Conservation (phyloP, 92 coral and sea anemone genomes). For the Anthopleura xanthogrammica region DNA sequence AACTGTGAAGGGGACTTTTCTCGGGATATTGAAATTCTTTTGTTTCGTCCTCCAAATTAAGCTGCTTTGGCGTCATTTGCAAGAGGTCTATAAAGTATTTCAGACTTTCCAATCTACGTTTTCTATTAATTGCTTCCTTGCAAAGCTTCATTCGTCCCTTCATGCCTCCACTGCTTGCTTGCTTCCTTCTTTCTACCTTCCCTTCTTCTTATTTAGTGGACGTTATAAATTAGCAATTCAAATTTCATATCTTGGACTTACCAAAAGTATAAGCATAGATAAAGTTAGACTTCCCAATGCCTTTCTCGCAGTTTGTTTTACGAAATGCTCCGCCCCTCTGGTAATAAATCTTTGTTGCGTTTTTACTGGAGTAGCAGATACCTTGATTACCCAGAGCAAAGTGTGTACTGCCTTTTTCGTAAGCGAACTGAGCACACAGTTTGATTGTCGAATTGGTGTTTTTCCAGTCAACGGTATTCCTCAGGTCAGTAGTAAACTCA, state of each 20-base stretch:
- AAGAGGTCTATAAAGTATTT: no score
- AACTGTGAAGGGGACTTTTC: no score
- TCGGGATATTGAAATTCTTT: no score
- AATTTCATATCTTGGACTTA: neutral
- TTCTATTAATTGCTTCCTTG: no score
- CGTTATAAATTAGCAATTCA: no score
- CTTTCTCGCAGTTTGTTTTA: neutral
- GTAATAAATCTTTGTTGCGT: neutral
- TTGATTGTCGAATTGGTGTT: neutral
- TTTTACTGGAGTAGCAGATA: neutral
- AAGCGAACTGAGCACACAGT: neutral
- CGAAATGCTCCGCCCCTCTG: neutral
- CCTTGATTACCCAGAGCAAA: neutral
- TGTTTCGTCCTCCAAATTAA: no score
- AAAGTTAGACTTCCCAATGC: neutral
- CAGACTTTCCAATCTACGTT: no score
- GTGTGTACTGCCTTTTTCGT: neutral
- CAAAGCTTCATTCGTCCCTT: no score
- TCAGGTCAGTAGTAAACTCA: neutral
- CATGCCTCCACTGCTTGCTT: neutral
- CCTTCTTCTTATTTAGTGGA: neutral
- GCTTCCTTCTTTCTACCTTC: neutral
- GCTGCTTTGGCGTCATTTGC: no score
- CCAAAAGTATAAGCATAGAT: constrained; percentile 9
- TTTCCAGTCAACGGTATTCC: neutral